These are phyloP conservation scores for Chionodraco myersi DNA, from an alignment of 2,113 vertebrate genomes.

Conservation along the genomic window DNA sequence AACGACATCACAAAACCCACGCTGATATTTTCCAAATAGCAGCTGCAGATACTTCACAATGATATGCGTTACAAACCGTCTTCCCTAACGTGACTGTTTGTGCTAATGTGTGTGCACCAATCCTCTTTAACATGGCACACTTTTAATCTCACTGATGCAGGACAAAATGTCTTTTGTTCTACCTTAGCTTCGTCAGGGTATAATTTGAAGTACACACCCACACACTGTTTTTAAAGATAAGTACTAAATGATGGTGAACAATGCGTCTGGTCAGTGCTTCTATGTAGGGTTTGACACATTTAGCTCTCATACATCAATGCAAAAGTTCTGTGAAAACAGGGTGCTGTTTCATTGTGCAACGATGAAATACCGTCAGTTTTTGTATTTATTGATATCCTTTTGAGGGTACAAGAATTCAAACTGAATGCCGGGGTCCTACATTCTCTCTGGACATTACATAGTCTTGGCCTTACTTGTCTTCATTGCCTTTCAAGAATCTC, in stretches of 20 bases:
- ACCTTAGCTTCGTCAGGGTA: slow-evolving; percentile 11
- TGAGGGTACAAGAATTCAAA: background rate
- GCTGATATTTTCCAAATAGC: slow-evolving; percentile 4
- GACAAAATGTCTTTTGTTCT: slow-evolving; percentile 24
- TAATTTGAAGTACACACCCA: slow-evolving; percentile 55
- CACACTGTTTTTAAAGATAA: slow-evolving; percentile 31
- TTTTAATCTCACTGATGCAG: slow-evolving; percentile 30
- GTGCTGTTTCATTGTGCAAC: background rate
- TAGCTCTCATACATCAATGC: slow-evolving; percentile 11
- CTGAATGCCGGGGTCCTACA: background rate
- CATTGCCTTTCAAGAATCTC: background rate
- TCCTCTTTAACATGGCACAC: slow-evolving; percentile 13
- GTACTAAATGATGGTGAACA: slow-evolving; percentile 23
- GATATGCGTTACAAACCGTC: background rate
- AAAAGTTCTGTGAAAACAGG: background rate
- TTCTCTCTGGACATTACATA: slow-evolving; percentile 1
- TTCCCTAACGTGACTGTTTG: background rate
- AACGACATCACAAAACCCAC: background rate
- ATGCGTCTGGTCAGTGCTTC: slow-evolving; percentile 6
- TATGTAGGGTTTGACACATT: slow-evolving; percentile 31
- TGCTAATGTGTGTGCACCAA: background rate
- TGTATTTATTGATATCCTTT: background rate
- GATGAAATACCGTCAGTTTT: slow-evolving; percentile 17
- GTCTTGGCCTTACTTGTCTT: slow-evolving; percentile 4
- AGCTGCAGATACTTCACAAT: background rate